Base-by-base conservation (phyloP, 2,888 invertebrate genomes). In the Labia minor region DNA sequence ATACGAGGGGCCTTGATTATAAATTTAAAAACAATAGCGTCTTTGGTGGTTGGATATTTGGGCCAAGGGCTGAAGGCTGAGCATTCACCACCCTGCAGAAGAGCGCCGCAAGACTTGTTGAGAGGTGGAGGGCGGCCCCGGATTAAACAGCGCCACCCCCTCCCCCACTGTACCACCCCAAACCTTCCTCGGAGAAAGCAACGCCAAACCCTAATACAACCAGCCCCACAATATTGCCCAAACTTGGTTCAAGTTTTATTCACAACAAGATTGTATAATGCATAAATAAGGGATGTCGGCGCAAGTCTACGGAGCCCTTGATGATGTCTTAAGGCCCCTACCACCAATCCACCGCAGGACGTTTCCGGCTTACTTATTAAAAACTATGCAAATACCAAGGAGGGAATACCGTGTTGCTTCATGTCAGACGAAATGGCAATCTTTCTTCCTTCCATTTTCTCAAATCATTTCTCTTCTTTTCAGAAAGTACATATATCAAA, bases 1-100 rank as follows among this genome's bases (percentile, higher is more conserved):
- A 49, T 16, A 49, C 49, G 49, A 14, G 49, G 49, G 16, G 4
- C 6, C 6, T 11, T 49, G 49, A 49, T 49, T 49, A 49, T 49
- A 49, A 49, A 49, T 49, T 49, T 49, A 49, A 49, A 49, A 49
- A 49, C 49, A 49, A 49, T 49, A 49, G 49, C 49, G 49, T 49
- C 49, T 49, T 49, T 49, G 49, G 49, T 49, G 49, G 49, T 49
- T 49, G 49, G 49, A 49, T 49, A 49, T 49, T 49, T 49, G 49
- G 49, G 49, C 49, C 49, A 49, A 49, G 49, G 49, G 49, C 16
- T 49, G 26, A 26, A 8, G 26, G 26, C 4, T 26, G 26, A 26
- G 26, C 26, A 6, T 26, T 26, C 26, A 14, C 49, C 49, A 49
- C 49, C 49, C 49, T 49, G 49, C n/a, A n/a, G 16, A 49, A 16